Evolutionary conservation across 2,113 vertebrate species (phyloP).

Genomic region (Furnarius figulus): DNA sequence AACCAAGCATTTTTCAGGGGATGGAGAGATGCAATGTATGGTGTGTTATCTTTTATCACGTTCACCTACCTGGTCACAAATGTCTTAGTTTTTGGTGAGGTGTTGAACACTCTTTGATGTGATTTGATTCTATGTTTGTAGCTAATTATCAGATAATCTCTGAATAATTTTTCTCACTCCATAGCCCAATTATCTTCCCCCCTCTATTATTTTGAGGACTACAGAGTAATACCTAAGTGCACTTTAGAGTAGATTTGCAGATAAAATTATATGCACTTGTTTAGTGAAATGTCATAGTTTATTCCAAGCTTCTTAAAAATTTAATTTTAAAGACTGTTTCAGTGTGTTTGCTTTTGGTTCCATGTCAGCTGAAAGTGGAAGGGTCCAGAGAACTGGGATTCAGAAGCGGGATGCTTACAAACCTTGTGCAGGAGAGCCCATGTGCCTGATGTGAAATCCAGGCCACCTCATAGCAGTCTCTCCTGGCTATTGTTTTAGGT

Average conservation of each 20-base stretch:
- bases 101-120: not conserved
- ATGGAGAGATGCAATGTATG: not conserved
- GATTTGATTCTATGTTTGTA: not conserved
- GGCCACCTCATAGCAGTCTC: not conserved
- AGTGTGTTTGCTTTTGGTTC: not conserved
- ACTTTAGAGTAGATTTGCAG: not conserved
- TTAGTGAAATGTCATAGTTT: not conserved
- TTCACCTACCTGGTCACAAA: not conserved
- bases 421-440: not conserved
- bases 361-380: not conserved
- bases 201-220: not conserved
- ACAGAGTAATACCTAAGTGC: not conserved
- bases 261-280: not conserved
- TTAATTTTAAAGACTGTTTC: not conserved
- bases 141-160: not conserved
- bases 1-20: not conserved
- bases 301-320: not conserved
- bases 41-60: not conserved
- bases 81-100: not conserved
- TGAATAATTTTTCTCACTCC: not conserved
- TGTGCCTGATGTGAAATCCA: not conserved
- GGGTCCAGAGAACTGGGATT: not conserved
- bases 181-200: not conserved
- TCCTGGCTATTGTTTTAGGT: not conserved
- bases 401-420: not conserved